Percentiles rank a stretch among this genome's conserved stretches.
phyloP scores from a whole-genome alignment of 2,888 invertebrate species.

The Magallana nippona region DNA sequence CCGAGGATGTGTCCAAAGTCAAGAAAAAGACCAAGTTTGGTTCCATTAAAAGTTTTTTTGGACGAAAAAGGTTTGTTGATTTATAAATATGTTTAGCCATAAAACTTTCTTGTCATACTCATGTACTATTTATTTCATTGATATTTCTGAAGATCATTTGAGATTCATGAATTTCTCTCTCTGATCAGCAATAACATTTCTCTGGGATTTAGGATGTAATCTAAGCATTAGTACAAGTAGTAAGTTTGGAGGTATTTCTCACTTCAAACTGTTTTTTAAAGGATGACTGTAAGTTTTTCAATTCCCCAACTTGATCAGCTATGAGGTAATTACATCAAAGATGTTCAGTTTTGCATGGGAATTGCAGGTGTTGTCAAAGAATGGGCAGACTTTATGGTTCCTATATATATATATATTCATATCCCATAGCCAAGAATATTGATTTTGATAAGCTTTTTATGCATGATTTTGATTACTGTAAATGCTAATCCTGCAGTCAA shows the following conservation, averaged over 20 bases:
- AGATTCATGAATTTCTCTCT: neutral
- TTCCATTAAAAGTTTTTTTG: constrained; percentile 78
- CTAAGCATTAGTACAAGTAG: too few relatives aligned
- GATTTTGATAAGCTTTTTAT: neutral
- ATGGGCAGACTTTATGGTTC: neutral
- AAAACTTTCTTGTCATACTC: neutral
- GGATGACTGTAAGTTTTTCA: constrained; percentile 30
- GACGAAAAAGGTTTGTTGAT: constrained; percentile 76
- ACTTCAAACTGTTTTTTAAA: constrained; percentile 14
- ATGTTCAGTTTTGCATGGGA: neutral
- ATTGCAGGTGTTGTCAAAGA: neutral
- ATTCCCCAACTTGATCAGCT: constrained; percentile 31
- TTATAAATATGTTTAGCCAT: neutral
- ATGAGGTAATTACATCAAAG: constrained; percentile 1
- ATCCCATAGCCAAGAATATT: neutral
- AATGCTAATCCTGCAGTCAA: too few relatives aligned
- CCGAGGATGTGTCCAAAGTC: constrained; percentile 64
- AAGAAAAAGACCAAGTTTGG: constrained; percentile 71
- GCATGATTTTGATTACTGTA: neutral
- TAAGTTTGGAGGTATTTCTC: neutral
- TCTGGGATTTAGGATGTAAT: too few relatives aligned
- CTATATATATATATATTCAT: neutral
- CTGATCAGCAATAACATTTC: too few relatives aligned
- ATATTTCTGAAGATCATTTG: neutral
- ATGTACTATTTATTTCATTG: neutral